phyloP scores from a whole-genome alignment of 2,888 invertebrate species.

The Atrina japonica region DNA sequence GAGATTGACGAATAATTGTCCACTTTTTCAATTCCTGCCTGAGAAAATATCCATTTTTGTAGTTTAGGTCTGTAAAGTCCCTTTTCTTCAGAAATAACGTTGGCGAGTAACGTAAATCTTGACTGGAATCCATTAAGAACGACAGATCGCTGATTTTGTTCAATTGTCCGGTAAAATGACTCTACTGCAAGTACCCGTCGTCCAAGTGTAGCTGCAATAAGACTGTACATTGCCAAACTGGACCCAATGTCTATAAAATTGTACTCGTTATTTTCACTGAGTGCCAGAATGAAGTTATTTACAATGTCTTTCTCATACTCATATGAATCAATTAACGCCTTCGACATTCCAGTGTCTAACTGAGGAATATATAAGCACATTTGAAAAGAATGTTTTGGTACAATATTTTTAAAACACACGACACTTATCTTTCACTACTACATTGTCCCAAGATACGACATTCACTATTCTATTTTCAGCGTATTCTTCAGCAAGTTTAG shows the following conservation, averaged over 20 bases:
- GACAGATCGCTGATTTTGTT: too few species aligned
- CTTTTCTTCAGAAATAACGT: too few species aligned
- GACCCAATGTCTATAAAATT: slow-evolving; percentile 51
- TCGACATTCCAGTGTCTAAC: slow-evolving; percentile 35
- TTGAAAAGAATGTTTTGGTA: not conserved
- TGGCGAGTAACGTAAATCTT: too few species aligned
- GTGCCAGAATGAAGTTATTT: slow-evolving; percentile 37
- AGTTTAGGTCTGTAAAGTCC: too few species aligned
- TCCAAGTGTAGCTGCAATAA: slow-evolving; percentile 41
- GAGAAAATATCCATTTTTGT: too few species aligned
- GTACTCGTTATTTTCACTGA: slow-evolving; percentile 11
- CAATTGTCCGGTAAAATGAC: too few species aligned
- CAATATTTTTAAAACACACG: not conserved
- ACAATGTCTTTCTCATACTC: slow-evolving; percentile 33
- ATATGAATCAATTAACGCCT: not conserved
- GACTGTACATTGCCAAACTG: slow-evolving; percentile 47
- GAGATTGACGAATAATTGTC: not conserved
- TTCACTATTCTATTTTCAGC: too few species aligned
- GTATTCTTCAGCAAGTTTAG: too few species aligned
- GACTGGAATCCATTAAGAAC: too few species aligned
- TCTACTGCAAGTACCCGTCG: slow-evolving; percentile 47
- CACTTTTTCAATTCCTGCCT: slow-evolving; percentile 1
- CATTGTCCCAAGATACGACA: too few species aligned
- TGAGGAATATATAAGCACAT: slow-evolving; percentile 38
- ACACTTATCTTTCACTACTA: too few species aligned